Conservation (phyloP, 1,140 invertebrate genomes). For the Pseudomyrmex pallidus region DNA sequence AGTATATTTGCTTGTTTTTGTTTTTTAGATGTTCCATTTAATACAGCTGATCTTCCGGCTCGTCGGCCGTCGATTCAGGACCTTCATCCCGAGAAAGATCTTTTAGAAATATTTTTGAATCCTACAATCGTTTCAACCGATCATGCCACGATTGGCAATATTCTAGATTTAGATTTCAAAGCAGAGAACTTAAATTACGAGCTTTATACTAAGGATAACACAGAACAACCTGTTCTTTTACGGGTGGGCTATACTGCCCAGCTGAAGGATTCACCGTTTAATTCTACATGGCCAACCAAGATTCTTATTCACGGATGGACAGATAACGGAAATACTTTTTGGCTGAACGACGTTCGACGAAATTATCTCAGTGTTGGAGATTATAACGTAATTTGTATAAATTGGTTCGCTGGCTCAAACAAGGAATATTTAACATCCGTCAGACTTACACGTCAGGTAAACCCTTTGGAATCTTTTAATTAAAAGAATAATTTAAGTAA, state of each 20-base stretch:
- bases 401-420: conserved; percentile 87
- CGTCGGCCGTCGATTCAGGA: conserved; percentile 38
- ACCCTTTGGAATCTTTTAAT: conserved; percentile 78
- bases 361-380: conserved; percentile 86
- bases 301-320: conserved; percentile 87
- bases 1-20: neutral
- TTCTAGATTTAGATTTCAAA: conserved; percentile 44
- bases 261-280: conserved; percentile 76
- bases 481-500: conserved; percentile 77
- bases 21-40: conserved; percentile 39
- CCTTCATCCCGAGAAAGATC: conserved; percentile 46
- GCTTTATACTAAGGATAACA: conserved; percentile 75
- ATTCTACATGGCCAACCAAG: conserved; percentile 77
- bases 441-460: conserved; percentile 82
- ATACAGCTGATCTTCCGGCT: conserved; percentile 3
- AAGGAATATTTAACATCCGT: conserved; percentile 84
- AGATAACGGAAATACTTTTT: conserved; percentile 78
- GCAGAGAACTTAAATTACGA: conserved; percentile 65
- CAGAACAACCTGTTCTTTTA: conserved; percentile 40
- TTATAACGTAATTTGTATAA: conserved; percentile 88
- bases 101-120: conserved; percentile 63
- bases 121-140: conserved; percentile 57
- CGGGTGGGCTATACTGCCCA: conserved; percentile 58
- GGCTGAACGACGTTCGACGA: conserved; percentile 80
- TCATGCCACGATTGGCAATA: conserved; percentile 40